A percentile compares a stretch with the other conserved stretches of the same genome.
These are phyloP conservation scores for Dolomedes plantarius DNA, from an alignment of 2,888 invertebrate species.

Conservation along the genomic window DNA sequence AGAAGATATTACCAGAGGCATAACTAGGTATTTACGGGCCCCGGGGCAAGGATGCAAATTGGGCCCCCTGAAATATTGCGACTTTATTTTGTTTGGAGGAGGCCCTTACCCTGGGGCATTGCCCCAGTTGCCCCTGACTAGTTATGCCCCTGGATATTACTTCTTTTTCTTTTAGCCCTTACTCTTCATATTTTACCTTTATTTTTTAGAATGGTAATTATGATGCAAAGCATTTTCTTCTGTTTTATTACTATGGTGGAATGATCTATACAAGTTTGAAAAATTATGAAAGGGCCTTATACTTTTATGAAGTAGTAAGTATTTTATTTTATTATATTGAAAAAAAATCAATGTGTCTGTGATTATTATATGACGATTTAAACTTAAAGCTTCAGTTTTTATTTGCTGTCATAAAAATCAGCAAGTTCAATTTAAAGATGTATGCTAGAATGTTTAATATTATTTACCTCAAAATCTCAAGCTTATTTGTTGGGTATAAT, in stretches of 20 bases:
- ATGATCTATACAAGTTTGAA: slow-evolving; percentile 97
- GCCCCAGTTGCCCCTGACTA: no score
- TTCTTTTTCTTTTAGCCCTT: not conserved
- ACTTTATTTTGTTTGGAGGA: no score
- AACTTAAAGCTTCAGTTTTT: not conserved
- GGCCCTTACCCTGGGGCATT: no score
- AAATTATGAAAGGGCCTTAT: slow-evolving; percentile 93
- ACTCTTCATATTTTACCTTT: not conserved
- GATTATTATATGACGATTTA: not conserved
- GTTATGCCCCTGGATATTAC: not conserved
- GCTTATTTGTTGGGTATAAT: no score
- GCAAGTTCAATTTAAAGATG: no score
- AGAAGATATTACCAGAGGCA: no score
- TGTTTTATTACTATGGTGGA: slow-evolving; percentile 98
- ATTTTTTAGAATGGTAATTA: slow-evolving; percentile 83
- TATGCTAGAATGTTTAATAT: no score
- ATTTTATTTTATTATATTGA: not conserved
- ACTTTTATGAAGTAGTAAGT: slow-evolving; percentile 91
- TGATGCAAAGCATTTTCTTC: slow-evolving; percentile 91
- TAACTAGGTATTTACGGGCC: no score
- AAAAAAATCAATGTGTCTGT: not conserved
- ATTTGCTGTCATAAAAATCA: no score
- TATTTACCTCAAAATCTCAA: no score
- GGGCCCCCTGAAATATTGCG: no score
- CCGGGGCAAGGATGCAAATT: no score